Evolutionary conservation across 1,140 invertebrate genomes (phyloP), one percentile per base, ranked within the genome.

Genomic region (Parapsyche elsis): DNA sequence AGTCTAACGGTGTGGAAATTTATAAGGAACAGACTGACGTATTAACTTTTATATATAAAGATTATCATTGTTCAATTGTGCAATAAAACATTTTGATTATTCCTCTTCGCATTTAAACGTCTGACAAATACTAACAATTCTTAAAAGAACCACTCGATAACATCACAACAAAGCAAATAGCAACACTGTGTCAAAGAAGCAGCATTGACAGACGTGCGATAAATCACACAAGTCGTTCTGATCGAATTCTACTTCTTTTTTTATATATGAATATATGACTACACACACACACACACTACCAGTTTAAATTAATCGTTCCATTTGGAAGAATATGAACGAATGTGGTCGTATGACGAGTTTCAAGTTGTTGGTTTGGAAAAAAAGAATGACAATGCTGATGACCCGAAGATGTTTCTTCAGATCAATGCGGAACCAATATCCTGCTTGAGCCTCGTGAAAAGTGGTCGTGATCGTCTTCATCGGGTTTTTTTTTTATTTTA

Each of bases 361-460:
- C 30, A 7, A 38, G 7, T 38, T 7, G 30, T 7, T 7, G 7
- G 7, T n/a, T n/a, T n/a, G 7, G 16, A 53, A 53, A 12, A 76
- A 76, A 76, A 76, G 59, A 61, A 12, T 64, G 75, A 49, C 57
- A 64, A 46, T 75, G 79, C 30, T 80, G 79, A 76, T 73, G 79
- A 80, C 79, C 79, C 45, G 64, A 73, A 71, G 49, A 61, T 24
- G 71, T 26, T 38, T 71, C 64, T 79, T 45, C 71, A 38, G 19
- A 75, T 46, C 59, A 53, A 80, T 24, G 79, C 79, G 79, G 79
- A 80, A 80, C 79, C 79, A 64, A 76, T 57, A 80, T 80, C 79
- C 79, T 80, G 78, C 45, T 38, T 30, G 59, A 23, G 24, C 64
- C 64, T 77, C 75, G 75, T 77, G 75, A 76, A 67, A 70, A 76